These are phyloP conservation scores for Copidosoma aretas DNA, from an alignment of 2,888 invertebrate species.

Conservation along the genomic window DNA sequence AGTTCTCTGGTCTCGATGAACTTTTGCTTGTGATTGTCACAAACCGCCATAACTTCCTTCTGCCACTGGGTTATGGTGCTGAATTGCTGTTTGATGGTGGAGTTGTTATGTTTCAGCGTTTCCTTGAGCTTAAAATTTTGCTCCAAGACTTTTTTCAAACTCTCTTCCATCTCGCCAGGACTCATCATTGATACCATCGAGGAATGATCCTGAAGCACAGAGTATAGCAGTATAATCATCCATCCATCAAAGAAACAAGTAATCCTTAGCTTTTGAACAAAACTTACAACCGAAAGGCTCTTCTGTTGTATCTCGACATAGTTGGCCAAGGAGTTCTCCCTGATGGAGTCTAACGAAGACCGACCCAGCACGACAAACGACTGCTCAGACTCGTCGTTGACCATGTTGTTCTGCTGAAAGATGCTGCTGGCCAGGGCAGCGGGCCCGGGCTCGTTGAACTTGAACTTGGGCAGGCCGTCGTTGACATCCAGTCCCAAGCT, in stretches of 20 bases:
- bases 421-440: constrained; percentile 39
- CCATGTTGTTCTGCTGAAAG: constrained; percentile 36
- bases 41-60: constrained; percentile 70
- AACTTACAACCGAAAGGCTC: constrained; percentile 48
- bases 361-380: constrained; percentile 56
- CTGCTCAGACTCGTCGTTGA: constrained; percentile 45
- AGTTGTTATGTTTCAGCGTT: constrained; percentile 71
- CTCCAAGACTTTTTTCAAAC: constrained; percentile 66
- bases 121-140: constrained; percentile 69
- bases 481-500: constrained; percentile 48
- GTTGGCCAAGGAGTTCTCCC: constrained; percentile 48
- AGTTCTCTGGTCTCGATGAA: constrained; percentile 71
- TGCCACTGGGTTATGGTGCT: constrained; percentile 70
- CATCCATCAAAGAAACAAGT: constrained; percentile 8
- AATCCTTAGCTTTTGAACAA: neutral
- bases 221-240: constrained; percentile 6
- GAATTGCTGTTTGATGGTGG: constrained; percentile 73
- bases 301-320: constrained; percentile 53
- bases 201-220: constrained; percentile 50
- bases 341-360: constrained; percentile 51
- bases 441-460: constrained; percentile 47
- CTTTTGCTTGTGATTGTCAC: constrained; percentile 70
- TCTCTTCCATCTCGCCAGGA: constrained; percentile 65
- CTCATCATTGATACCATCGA: constrained; percentile 51
- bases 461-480: constrained; percentile 49